These are phyloP conservation scores for Phortica okadai DNA, from an alignment of 2,888 invertebrate genomes.

Conservation along the genomic window DNA sequence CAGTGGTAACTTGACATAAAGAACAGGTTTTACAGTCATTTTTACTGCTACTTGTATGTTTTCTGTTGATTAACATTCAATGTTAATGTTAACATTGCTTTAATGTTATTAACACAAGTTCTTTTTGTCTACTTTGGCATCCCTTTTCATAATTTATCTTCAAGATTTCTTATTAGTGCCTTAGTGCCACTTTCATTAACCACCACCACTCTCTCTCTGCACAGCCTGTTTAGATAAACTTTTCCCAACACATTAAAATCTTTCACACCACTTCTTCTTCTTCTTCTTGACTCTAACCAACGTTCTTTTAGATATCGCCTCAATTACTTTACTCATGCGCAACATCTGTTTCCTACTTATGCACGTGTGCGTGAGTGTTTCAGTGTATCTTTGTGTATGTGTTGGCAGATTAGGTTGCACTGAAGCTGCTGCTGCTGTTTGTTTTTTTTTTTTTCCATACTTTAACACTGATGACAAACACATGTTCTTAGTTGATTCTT, in stretches of 20 bases:
- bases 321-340: conserved; percentile 1
- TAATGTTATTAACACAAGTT: too few species aligned
- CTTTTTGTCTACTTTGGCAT: too few species aligned
- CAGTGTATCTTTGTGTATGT: not conserved
- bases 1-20: too few species aligned
- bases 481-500: conserved; percentile 11
- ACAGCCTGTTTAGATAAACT: not conserved
- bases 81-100: too few species aligned
- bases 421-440: not conserved
- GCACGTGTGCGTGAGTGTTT: not conserved
- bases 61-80: too few species aligned
- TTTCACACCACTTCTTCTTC: not conserved
- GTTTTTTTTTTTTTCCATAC: not conserved
- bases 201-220: too few species aligned
- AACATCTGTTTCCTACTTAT: conserved; percentile 18
- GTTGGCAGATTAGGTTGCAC: conserved; percentile 19
- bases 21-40: too few species aligned
- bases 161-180: too few species aligned
- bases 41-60: too few species aligned
- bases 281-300: not conserved
- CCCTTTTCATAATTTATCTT: too few species aligned
- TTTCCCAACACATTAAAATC: not conserved
- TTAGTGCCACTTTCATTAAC: too few species aligned
- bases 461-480: conserved; percentile 14
- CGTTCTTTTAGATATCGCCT: not conserved